Percentiles rank a stretch among this genome's conserved stretches.
Conservation (phyloP, 2,888 invertebrate genomes). For the Coleophora deauratella region DNA sequence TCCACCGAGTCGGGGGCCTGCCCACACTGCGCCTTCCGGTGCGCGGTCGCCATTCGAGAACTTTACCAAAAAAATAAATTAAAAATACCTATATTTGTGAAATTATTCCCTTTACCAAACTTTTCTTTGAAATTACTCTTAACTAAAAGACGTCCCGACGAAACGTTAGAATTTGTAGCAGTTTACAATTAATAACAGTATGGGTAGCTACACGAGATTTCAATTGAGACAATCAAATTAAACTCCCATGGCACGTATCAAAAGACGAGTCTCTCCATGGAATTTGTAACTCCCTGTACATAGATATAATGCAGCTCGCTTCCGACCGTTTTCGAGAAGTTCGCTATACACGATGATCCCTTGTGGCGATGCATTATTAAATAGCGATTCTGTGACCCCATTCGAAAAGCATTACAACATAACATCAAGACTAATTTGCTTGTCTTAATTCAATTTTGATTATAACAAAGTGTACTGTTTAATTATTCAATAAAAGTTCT, state of each 20-base stretch:
- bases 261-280: conserved; percentile 45
- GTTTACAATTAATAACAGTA: no score
- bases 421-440: conserved; percentile 62
- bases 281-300: conserved; percentile 21
- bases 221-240: conserved; percentile 43
- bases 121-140: no score
- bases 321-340: no score
- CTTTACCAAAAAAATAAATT: no score
- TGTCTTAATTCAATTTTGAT: conserved; percentile 69
- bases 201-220: conserved; percentile 19
- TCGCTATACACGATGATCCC: conserved; percentile 18
- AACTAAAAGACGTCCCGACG: no score
- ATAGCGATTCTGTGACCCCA: conserved; percentile 58
- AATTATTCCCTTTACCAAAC: no score
- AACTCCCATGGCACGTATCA: conserved; percentile 37
- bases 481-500: conserved; percentile 49
- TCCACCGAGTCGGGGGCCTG: no score
- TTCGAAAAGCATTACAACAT: conserved; percentile 53
- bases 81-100: no score
- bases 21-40: no score
- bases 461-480: conserved; percentile 58
- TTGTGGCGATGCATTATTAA: conserved; percentile 58
- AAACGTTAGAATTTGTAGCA: no score
- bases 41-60: no score
- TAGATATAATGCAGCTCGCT: neutral